A percentile compares a stretch with the other conserved stretches of the same genome.
Evolutionary conservation across 2,888 invertebrate genomes (phyloP).

Genomic region (Pseudolycoriella hygida): DNA sequence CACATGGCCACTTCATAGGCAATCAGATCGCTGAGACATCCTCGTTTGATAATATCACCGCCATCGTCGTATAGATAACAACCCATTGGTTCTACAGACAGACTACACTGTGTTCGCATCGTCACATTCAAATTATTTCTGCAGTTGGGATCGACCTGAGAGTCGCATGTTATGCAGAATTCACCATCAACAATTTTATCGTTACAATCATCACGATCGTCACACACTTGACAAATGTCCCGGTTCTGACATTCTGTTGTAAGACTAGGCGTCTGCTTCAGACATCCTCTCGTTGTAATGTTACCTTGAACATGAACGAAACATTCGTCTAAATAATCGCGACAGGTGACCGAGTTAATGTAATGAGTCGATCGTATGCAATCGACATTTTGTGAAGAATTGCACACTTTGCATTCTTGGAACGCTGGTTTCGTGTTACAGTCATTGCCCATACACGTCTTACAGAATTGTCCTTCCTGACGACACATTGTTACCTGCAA

Average conservation of each 20-base stretch:
- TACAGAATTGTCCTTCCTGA: background rate
- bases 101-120: conserved; percentile 1
- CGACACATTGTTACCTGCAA: background rate
- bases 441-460: conserved; percentile 1
- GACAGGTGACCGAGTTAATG: background rate
- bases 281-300: background rate
- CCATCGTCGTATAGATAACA: background rate
- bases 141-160: background rate
- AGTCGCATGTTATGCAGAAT: background rate
- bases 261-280: background rate
- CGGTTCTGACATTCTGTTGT: background rate
- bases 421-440: background rate
- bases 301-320: background rate
- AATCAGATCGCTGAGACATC: background rate
- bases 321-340: conserved; percentile 1
- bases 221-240: background rate
- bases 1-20: background rate
- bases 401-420: background rate
- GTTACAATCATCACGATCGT: background rate
- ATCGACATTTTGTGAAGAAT: background rate
- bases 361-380: background rate
- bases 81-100: background rate
- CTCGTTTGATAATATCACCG: background rate
- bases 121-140: background rate
- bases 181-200: background rate